Evolutionary conservation across 2,113 vertebrate genomes (phyloP).

Genomic region (Monarcha castaneiventris): DNA sequence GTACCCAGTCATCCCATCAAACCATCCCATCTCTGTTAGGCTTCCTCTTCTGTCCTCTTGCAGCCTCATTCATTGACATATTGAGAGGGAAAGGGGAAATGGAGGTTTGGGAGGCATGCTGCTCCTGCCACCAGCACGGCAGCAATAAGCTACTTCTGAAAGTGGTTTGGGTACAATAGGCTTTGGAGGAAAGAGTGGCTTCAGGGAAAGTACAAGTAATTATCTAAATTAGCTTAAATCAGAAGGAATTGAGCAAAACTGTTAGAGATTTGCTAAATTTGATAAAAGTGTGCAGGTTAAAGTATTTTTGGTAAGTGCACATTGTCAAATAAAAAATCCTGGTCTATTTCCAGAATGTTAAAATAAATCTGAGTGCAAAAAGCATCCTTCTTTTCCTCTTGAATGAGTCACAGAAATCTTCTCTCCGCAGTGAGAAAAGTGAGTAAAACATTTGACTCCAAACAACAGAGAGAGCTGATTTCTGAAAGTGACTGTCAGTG

Average conservation of each 20-base stretch:
- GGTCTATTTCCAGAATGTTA: not conserved
- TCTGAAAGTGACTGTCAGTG: not conserved
- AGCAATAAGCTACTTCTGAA: not conserved
- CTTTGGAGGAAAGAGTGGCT: not conserved
- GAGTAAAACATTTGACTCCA: not conserved
- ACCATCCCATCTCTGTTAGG: not conserved
- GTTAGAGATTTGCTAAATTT: not conserved
- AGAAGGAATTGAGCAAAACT: not conserved
- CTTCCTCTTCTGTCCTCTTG: not conserved
- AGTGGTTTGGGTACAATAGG: not conserved
- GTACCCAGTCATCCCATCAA: not conserved
- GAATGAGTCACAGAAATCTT: not conserved
- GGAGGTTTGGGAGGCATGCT: not conserved
- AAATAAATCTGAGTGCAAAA: not conserved
- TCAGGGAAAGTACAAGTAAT: not conserved
- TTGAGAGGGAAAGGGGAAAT: not conserved
- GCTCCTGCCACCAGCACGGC: not conserved
- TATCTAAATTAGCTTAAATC: not conserved
- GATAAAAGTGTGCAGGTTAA: not conserved
- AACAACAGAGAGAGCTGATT: not conserved
- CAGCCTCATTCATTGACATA: not conserved
- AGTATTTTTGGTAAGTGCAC: not conserved
- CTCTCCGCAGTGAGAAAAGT: not conserved
- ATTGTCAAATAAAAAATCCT: not conserved
- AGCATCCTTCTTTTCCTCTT: not conserved